phyloP scores from a whole-genome alignment of 1,140 invertebrate species.

The Samia ricini region DNA sequence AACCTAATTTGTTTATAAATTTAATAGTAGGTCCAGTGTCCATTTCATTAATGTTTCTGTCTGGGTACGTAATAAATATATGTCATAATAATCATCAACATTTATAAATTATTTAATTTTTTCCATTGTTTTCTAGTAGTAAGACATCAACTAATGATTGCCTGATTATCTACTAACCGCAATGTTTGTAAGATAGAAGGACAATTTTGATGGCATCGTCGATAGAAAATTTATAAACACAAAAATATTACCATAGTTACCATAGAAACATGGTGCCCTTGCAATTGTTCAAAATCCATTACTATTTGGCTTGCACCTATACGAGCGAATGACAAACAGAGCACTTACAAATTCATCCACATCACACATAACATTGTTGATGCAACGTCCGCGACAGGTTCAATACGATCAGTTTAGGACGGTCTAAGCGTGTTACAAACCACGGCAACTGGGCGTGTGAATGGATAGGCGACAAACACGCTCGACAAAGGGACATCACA shows the following conservation, averaged over 20 bases:
- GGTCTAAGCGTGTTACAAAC: not conserved
- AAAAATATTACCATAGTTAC: not conserved
- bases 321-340: not conserved
- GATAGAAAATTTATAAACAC: too few relatives aligned
- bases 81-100: too few relatives aligned
- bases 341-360: not conserved
- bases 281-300: not conserved
- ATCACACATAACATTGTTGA: not conserved
- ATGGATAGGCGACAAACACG: not conserved
- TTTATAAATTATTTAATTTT: too few relatives aligned
- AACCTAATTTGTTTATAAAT: too few relatives aligned
- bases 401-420: not conserved
- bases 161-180: too few relatives aligned
- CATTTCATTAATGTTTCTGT: too few relatives aligned
- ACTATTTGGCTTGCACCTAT: not conserved
- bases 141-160: too few relatives aligned
- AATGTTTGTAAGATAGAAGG: too few relatives aligned
- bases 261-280: not conserved
- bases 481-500: constrained; percentile 18
- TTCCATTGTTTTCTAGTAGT: too few relatives aligned
- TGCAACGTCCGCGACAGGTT: not conserved
- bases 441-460: not conserved
- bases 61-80: too few relatives aligned
- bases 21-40: too few relatives aligned
- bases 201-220: too few relatives aligned